Percentiles rank a stretch among this genome's conserved stretches.
Conservation (phyloP, 2,797 vertebrate genomes). For the Zenarchopterus dispar region DNA sequence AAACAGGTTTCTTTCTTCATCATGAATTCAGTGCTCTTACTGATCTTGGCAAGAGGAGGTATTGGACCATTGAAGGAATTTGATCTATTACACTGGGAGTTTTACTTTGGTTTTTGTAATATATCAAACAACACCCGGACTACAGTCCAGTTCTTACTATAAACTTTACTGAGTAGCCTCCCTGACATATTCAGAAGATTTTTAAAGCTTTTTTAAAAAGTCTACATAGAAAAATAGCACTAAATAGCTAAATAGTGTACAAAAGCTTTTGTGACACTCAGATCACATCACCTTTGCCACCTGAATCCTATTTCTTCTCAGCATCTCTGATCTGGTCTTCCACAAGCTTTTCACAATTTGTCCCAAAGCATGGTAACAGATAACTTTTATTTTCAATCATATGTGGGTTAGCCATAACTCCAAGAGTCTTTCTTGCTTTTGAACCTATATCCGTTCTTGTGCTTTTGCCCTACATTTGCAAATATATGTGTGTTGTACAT, state of each 20-base stretch:
- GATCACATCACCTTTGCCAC: neutral
- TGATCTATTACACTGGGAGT: too few species aligned
- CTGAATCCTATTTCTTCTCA: neutral
- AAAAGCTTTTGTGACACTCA: neutral
- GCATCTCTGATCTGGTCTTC: neutral
- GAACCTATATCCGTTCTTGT: neutral
- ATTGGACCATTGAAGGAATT: neutral
- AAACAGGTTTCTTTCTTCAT: conserved; percentile 18
- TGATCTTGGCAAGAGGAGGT: conserved; percentile 23
- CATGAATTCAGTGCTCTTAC: conserved; percentile 24
- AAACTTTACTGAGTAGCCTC: neutral
- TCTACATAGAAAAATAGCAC: too few species aligned
- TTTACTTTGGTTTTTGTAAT: neutral
- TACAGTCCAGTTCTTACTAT: neutral
- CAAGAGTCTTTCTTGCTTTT: too few species aligned
- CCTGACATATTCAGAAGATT: too few species aligned
- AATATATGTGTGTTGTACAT: too few species aligned
- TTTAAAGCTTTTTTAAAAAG: too few species aligned
- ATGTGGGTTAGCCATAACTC: too few species aligned
- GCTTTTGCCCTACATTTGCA: neutral
- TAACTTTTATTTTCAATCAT: neutral
- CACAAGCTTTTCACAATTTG: neutral
- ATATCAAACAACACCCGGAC: neutral
- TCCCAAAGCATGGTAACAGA: neutral
- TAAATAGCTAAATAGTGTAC: too few species aligned